Conservation (phyloP, 2,797 vertebrate genomes). For the Aeoliscus strigatus region DNA sequence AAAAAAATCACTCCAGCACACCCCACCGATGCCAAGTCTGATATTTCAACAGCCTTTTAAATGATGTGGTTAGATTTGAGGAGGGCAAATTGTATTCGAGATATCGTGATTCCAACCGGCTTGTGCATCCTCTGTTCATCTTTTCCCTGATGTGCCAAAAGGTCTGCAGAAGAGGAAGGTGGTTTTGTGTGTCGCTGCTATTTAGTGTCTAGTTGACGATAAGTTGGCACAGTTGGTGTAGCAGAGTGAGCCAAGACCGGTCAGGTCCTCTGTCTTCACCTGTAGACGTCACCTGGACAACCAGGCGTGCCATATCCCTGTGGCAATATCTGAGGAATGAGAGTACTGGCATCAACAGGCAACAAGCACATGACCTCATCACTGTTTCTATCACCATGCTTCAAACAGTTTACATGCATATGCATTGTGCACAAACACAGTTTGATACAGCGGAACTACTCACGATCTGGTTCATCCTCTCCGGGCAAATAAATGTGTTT, state of each 20-base stretch:
- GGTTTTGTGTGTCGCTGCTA: slow-evolving; percentile 31
- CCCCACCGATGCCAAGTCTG: slow-evolving; percentile 47
- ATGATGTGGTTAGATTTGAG: slow-evolving; percentile 38
- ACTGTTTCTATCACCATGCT: slow-evolving; percentile 15
- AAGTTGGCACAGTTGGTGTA: slow-evolving; percentile 62
- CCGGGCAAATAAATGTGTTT: slow-evolving; percentile 20
- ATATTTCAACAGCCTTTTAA: slow-evolving; percentile 39
- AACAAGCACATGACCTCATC: slow-evolving; percentile 11
- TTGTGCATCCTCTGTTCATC: slow-evolving; percentile 11
- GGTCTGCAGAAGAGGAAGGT: slow-evolving; percentile 24
- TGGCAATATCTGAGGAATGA: slow-evolving; percentile 47
- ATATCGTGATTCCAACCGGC: slow-evolving; percentile 34
- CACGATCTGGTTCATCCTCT: too few relatives aligned
- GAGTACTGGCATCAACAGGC: slow-evolving; percentile 45
- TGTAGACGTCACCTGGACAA: slow-evolving; percentile 64
- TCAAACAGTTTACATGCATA: slow-evolving; percentile 2
- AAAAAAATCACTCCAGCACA: slow-evolving; percentile 25
- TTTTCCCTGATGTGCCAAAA: slow-evolving; percentile 15
- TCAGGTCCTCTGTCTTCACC: slow-evolving; percentile 62
- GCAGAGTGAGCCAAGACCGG: slow-evolving; percentile 62
- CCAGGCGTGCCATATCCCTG: slow-evolving; percentile 49
- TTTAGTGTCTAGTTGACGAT: slow-evolving; percentile 62
- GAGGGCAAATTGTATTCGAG: slow-evolving; percentile 40
- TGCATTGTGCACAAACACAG: neutral
- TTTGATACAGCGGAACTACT: too few relatives aligned